Evolutionary conservation across 2,797 vertebrate species (phyloP), one percentile per base, ranked within the genome.

Genomic region (Echiichthys vipera): DNA sequence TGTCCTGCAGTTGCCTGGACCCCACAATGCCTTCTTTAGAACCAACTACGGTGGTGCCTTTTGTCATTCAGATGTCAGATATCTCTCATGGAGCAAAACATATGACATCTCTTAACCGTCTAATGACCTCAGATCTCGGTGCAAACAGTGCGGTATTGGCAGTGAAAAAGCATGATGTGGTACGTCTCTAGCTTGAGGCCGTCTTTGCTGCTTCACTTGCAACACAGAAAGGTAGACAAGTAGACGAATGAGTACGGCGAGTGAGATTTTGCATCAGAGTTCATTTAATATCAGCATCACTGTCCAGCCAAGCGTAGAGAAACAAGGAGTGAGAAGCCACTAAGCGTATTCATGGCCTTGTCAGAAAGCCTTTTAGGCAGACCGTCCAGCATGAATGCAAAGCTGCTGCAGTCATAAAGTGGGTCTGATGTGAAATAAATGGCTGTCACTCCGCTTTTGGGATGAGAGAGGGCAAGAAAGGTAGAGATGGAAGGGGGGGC

Each of bases 291-390:
- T 92, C 85, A 83, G 83, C 81, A 69, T 89, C 83, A 81, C 66
- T 67, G 89, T 88, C 84, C 91, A 88, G 65, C 80, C 84, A 25
- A 82, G 89, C 86, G n/a, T 36, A 87, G 77, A 86, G 86, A 88
- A 87, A 91, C 86, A 84, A 86, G 78, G 78, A 90, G 83, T 78
- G 84, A 89, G 89, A 65, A 85, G 75, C 81, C 88, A 62, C 87
- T 92, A 92, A 90, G 87, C 74, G 83, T 91, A 93, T 93, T 92
- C 88, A 92, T 92, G 82, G 89, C 85, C 84, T 90, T 91, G 90
- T 88, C 91, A 92, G 87, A 91, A 92, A 90, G 88, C 84, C 85
- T 90, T 90, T 90, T 89, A 87, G 86, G 82, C 81, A 81, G 78
- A 82, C 50, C 54, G 71, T 86, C 88, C 83, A 22, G 84, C 76